These are phyloP conservation scores for Anguilla megastoma DNA, from an alignment of 2,797 vertebrate genomes.

Conservation along the genomic window DNA sequence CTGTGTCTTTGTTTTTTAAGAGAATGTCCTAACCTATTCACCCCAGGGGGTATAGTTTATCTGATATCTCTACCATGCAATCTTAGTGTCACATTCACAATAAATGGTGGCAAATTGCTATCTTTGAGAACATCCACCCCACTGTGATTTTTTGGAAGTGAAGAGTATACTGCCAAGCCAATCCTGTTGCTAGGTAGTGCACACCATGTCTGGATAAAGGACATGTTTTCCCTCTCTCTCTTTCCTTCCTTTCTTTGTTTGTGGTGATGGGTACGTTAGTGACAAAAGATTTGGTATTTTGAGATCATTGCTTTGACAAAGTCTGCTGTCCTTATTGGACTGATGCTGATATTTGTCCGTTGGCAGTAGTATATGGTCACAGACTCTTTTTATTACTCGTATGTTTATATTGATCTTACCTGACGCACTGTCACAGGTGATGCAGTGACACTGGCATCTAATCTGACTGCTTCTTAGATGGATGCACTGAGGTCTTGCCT, in stretches of 20 bases:
- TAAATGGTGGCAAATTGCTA: background rate
- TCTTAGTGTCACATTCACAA: background rate
- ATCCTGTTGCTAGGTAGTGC: conserved; percentile 73
- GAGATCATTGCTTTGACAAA: conserved; percentile 58
- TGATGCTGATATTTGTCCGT: background rate
- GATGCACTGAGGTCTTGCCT: background rate
- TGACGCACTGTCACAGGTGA: background rate
- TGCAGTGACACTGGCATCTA: background rate
- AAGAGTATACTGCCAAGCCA: conserved; percentile 70
- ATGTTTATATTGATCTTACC: background rate
- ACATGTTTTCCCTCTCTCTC: conserved; percentile 44
- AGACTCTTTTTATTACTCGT: background rate
- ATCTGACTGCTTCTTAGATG: background rate
- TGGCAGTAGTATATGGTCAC: background rate
- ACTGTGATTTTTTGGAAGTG: conserved; percentile 54
- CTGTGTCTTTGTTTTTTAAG: background rate
- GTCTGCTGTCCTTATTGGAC: background rate
- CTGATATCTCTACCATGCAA: background rate
- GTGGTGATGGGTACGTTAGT: conserved; percentile 50
- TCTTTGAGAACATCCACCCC: conserved; percentile 1
- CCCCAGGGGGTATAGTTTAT: background rate
- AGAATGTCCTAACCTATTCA: background rate
- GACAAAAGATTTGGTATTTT: conserved; percentile 55
- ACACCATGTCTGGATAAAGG: conserved; percentile 65
- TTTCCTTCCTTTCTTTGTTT: conserved; percentile 52